A percentile compares a stretch with the other conserved stretches of the same genome.
Evolutionary conservation across 2,888 invertebrate species (phyloP).

Genomic region (Philonicus albiceps): DNA sequence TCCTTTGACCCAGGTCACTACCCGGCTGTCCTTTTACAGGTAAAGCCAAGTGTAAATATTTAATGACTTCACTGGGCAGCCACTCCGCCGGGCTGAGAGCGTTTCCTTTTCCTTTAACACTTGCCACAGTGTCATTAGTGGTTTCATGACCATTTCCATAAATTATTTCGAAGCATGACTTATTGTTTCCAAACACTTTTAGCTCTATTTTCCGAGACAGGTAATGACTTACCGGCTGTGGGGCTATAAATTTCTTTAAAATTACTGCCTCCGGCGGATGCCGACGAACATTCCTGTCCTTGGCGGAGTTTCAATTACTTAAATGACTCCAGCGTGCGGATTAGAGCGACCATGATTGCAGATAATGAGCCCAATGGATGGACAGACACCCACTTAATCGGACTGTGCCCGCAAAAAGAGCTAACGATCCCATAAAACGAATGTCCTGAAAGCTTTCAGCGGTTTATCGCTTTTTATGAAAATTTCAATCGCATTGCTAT

Average conservation of each 20-base stretch:
- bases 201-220: slow-evolving; percentile 24
- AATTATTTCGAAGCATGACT: slow-evolving; percentile 40
- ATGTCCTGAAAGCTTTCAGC: background rate
- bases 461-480: slow-evolving; percentile 3
- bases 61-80: slow-evolving; percentile 37
- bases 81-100: background rate
- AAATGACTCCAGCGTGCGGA: slow-evolving; percentile 11
- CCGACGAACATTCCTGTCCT: background rate
- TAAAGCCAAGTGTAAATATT: slow-evolving; percentile 41
- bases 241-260: slow-evolving; percentile 37
- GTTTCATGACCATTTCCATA: slow-evolving; percentile 39
- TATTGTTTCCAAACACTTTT: slow-evolving; percentile 31
- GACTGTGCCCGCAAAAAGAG: background rate
- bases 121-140: slow-evolving; percentile 34
- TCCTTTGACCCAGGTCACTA: slow-evolving; percentile 29
- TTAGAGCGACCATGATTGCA: slow-evolving; percentile 14
- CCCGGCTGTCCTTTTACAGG: slow-evolving; percentile 39
- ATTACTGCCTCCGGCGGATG: slow-evolving; percentile 29
- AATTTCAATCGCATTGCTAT: background rate
- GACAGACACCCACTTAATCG: background rate
- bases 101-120: slow-evolving; percentile 36
- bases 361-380: slow-evolving; percentile 20
- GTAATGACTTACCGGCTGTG: slow-evolving; percentile 24
- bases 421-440: background rate
- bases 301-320: slow-evolving; percentile 31